Evolutionary conservation across 2,113 vertebrate genomes (phyloP), one percentile per base, ranked within the genome.

Genomic region (Scortum barcoo): DNA sequence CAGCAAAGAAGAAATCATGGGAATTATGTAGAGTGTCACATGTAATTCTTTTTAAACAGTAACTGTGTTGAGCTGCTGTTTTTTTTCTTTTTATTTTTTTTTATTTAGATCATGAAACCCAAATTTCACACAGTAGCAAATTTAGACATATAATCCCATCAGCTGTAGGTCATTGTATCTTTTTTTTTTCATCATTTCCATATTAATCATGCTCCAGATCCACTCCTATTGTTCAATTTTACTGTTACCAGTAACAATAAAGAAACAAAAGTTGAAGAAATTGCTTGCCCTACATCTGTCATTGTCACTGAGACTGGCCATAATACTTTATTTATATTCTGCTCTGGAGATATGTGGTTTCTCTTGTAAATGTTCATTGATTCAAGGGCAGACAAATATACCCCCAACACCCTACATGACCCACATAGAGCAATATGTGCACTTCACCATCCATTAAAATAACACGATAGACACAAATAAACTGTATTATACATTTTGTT

Each of bases 311-410:
- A 91, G 85, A 91, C 92, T 78, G 87, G 84, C 90, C 89, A 81
- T 94, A 93, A 95, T 93, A 88, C 93, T 94, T 94, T 94, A 95
- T 95, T 95, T 95, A 95, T 95, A 95, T 94, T 93, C 93, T 56
- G 83, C 91, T 91, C 72, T 87, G 83, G 91, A 92, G 93, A 93
- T 92, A 87, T 81, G 87, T 91, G 89, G 72, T 93, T 94, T 93
- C 93, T 92, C 86, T 94, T 89, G 91, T 93, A 93, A 94, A 94
- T 93, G 93, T 93, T 93, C 91, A 94, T 93, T 93, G 95, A 93
- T 94, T 95, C 94, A 96, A 95, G 94, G 93, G 91, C 95, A 95
- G 93, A 93, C 92, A 95, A 94, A 94, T 93, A 93, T 91, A 92
- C 91, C 90, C 91, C 90, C 91, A 88, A 82, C 90, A 91, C 92